Evolutionary conservation across 2,113 vertebrate species (phyloP).

Genomic region (Megalops atlanticus): DNA sequence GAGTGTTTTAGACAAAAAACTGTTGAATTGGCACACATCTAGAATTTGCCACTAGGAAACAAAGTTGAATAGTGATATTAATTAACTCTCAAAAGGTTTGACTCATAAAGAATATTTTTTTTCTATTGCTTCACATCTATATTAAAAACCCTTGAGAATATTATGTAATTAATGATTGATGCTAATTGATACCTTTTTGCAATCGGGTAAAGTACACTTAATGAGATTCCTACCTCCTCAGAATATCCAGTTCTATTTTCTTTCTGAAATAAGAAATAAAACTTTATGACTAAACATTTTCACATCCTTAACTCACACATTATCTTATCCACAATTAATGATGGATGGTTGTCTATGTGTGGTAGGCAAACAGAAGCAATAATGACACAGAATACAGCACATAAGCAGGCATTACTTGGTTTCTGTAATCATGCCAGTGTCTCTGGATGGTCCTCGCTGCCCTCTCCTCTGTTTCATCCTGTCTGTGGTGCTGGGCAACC

Average conservation of each 20-base stretch:
- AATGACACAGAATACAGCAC: neutral
- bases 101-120: too few relatives aligned
- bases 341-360: neutral
- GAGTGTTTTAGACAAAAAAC: too few relatives aligned
- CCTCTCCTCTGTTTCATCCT: slow-evolving; percentile 45
- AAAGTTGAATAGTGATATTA: too few relatives aligned
- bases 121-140: neutral
- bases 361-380: neutral
- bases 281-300: neutral
- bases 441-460: slow-evolving; percentile 77
- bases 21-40: too few relatives aligned
- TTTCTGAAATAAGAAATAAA: slow-evolving; percentile 7
- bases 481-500: neutral
- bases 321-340: neutral
- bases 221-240: slow-evolving; percentile 16
- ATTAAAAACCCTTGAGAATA: neutral
- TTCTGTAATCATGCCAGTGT: slow-evolving; percentile 69
- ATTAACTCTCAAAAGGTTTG: too few relatives aligned
- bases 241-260: neutral
- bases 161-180: neutral
- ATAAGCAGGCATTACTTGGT: slow-evolving; percentile 60
- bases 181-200: too few relatives aligned
- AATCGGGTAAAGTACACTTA: too few relatives aligned
- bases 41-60: too few relatives aligned
- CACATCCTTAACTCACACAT: neutral